These are phyloP conservation scores for Drosophila nannoptera DNA, from an alignment of 1,140 invertebrate genomes.

Conservation along the genomic window DNA sequence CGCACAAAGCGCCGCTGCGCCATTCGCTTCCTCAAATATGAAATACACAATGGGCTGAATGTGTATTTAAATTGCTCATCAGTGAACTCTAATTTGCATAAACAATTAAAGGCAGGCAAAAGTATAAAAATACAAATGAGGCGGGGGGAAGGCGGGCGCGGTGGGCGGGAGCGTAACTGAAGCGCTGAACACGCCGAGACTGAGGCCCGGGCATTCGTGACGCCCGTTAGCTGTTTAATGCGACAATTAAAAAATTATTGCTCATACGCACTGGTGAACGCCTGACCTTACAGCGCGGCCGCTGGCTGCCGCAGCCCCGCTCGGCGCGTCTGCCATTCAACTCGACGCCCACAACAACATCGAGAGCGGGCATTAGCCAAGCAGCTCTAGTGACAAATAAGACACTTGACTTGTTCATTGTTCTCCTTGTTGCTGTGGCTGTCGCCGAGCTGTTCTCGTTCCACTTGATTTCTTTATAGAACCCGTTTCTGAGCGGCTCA, in stretches of 20 bases:
- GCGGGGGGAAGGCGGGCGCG: conserved; percentile 13
- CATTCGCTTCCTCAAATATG: conserved; percentile 56
- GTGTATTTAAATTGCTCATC: conserved; percentile 66
- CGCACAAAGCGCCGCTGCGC: conserved; percentile 19
- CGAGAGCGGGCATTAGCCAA: conserved; percentile 14
- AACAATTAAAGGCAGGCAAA: conserved; percentile 65
- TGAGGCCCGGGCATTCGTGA: conserved; percentile 13
- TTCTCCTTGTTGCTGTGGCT: conserved; percentile 26
- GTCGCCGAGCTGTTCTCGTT: conserved; percentile 37
- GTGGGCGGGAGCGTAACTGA: background rate
- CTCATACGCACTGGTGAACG: conserved; percentile 73
- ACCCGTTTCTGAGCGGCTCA: conserved; percentile 48
- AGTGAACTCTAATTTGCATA: conserved; percentile 71
- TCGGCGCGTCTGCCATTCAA: conserved; percentile 18
- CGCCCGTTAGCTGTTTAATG: conserved; percentile 61
- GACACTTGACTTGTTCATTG: conserved; percentile 36
- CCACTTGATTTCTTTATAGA: conserved; percentile 55
- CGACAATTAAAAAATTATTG: conserved; percentile 68
- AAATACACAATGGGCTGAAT: conserved; percentile 21
- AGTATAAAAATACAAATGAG: conserved; percentile 23
- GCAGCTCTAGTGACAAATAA: conserved; percentile 65
- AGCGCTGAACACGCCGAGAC: conserved; percentile 1
- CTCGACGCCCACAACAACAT: conserved; percentile 54
- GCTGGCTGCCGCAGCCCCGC: background rate
- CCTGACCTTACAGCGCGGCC: conserved; percentile 52